Evolutionary conservation across 2,113 vertebrate species (phyloP), one percentile per base, ranked within the genome.

Genomic region (Saccopteryx bilineata): DNA sequence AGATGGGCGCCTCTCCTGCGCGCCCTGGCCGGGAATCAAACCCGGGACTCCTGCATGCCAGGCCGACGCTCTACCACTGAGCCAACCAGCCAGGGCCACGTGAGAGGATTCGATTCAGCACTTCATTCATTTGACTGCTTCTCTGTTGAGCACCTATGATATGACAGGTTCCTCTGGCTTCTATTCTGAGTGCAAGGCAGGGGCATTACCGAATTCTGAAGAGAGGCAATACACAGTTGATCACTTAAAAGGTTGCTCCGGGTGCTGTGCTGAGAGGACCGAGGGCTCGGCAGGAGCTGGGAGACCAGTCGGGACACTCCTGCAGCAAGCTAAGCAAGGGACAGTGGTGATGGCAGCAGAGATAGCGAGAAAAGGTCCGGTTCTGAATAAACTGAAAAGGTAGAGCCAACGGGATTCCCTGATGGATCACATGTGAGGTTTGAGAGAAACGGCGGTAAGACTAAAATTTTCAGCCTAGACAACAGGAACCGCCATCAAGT

Each of bases 101-200:
- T 39, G 39, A 39, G 39, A 39, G 39, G 68, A 54, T 94, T 33
- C 82, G 74, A 80, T 86, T 86, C 39, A 90, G 88, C 33, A 54
- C 28, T 68, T 66, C 48, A 75, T 50, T 86, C 66, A 92, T 71
- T 91, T 15, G 33, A 74, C 31, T 82, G 72, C 54, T 75, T 75
- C 80, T 23, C 54, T 52, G 46, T 66, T 65, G 69, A 90, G 18
- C 15, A 74, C 46, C 68, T 90, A 89, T 31, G 52, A 65, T 13
- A 75, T 24, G 4, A 56, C 68, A 56, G 75, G 17, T 54, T 54
- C 76, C n/a, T 69, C 48, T 18, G 46, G 52, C 33, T 90, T 86
- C 71, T 74, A 90, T 84, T 80, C 71, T 95, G n/a, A 78, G 65
- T 83, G 31, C 90, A 82, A 94, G 65, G 48, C 68, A 87, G n/a